A percentile compares a stretch with the other conserved stretches of the same genome.
Conservation (phyloP, 1,140 invertebrate species). For the Drosophila takahashii region DNA sequence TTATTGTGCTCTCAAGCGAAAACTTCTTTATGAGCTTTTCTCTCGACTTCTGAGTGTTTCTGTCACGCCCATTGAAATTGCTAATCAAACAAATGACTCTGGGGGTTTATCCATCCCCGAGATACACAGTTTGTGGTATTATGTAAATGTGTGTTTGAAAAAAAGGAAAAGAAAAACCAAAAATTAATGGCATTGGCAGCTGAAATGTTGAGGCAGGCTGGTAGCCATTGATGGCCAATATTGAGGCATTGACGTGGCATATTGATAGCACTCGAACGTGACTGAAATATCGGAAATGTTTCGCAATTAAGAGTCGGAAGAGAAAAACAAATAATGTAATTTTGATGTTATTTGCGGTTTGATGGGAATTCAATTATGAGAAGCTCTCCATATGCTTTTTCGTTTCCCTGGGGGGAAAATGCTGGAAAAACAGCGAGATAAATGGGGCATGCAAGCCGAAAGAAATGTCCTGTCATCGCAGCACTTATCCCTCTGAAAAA, state of each 20-base stretch:
- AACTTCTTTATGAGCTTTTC: conserved; percentile 34
- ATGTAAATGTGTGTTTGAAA: conserved; percentile 34
- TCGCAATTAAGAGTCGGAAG: conserved; percentile 27
- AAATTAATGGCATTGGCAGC: conserved; percentile 76
- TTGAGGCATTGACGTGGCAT: conserved; percentile 58
- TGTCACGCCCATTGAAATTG: conserved; percentile 41
- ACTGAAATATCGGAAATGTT: conserved; percentile 75
- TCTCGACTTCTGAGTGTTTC: conserved; percentile 28
- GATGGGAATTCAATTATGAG: conserved; percentile 62
- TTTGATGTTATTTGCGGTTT: conserved; percentile 63
- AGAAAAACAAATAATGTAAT: conserved; percentile 64
- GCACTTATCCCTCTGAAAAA: conserved; percentile 27
- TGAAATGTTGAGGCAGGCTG: conserved; percentile 27
- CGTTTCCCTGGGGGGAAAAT: background rate
- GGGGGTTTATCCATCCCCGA: conserved; percentile 3
- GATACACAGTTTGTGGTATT: conserved; percentile 19
- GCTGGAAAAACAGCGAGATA: conserved; percentile 24
- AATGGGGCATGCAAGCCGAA: conserved; percentile 41
- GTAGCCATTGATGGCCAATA: conserved; percentile 24
- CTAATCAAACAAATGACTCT: conserved; percentile 50
- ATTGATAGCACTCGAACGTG: conserved; percentile 75
- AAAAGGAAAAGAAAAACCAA: conserved; percentile 19
- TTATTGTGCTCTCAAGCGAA: background rate
- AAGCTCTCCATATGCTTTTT: conserved; percentile 34
- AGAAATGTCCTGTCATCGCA: conserved; percentile 48